phyloP scores from a whole-genome alignment of 1,140 invertebrate genomes.

The Oryzaephilus surinamensis region DNA sequence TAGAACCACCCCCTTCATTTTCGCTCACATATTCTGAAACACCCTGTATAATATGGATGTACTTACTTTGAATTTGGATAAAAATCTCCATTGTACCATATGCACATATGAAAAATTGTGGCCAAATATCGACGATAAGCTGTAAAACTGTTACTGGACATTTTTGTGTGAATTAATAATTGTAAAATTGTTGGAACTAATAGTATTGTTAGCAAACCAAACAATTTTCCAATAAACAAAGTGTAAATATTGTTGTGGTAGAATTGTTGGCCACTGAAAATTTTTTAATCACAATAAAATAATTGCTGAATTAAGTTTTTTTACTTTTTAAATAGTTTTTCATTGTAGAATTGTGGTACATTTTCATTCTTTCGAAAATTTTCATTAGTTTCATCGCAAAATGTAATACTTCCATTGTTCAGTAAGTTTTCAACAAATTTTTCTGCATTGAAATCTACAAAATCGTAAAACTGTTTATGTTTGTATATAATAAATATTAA shows the following conservation, averaged over 20 bases:
- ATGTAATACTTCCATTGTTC: constrained; percentile 12
- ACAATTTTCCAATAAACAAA: constrained; percentile 46
- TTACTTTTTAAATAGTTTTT: constrained; percentile 44
- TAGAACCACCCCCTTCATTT: too few species aligned
- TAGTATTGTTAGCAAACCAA: constrained; percentile 51
- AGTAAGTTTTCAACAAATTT: constrained; percentile 20
- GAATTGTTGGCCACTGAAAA: constrained; percentile 43
- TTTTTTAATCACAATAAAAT: constrained; percentile 2
- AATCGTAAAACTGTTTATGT: too few species aligned
- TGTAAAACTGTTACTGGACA: constrained; percentile 47
- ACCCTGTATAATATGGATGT: too few species aligned
- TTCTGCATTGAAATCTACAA: constrained; percentile 10
- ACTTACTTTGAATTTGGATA: constrained; percentile 43
- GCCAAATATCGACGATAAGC: constrained; percentile 68
- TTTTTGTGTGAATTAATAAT: constrained; percentile 52
- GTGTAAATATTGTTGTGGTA: constrained; percentile 48
- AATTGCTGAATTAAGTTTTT: constrained; percentile 1
- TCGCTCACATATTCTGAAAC: too few species aligned
- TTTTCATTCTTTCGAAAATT: constrained; percentile 20
- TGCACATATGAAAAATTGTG: constrained; percentile 56
- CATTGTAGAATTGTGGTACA: constrained; percentile 46
- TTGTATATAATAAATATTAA: too few species aligned
- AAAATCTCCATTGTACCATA: constrained; percentile 63
- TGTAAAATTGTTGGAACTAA: constrained; percentile 51
- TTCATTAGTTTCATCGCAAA: constrained; percentile 21